Conservation (phyloP, 2,797 vertebrate genomes). For the Bufotes viridis region DNA sequence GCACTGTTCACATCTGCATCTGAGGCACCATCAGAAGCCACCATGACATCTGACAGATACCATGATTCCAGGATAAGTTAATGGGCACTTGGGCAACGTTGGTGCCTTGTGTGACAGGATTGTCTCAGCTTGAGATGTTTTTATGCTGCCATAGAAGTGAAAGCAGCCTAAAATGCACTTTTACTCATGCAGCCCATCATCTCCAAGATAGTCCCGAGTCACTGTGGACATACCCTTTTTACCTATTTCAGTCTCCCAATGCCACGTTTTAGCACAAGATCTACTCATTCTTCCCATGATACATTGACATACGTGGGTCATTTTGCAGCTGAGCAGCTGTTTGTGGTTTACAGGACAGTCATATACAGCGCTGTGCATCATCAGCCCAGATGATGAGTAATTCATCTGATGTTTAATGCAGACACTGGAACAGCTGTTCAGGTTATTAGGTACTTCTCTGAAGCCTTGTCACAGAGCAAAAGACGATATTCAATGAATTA, state of each 20-base stretch:
- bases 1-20: too few relatives aligned
- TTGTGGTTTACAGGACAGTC: slow-evolving; percentile 28
- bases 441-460: not conserved
- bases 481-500: not conserved
- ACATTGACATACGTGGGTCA: not conserved
- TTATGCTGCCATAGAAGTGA: too few relatives aligned
- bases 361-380: not conserved
- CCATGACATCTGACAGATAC: too few relatives aligned
- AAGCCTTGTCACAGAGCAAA: not conserved
- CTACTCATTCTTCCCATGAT: not conserved
- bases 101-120: too few relatives aligned
- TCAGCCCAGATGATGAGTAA: slow-evolving; percentile 23
- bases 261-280: not conserved
- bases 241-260: not conserved
- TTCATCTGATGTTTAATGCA: not conserved
- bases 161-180: too few relatives aligned
- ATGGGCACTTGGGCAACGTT: too few relatives aligned
- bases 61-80: too few relatives aligned
- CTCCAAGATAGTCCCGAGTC: not conserved
- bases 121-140: too few relatives aligned
- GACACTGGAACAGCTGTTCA: slow-evolving; percentile 30
- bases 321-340: slow-evolving; percentile 19
- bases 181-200: too few relatives aligned
- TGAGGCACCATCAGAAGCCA: too few relatives aligned
- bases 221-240: not conserved